Evolutionary conservation across 2,113 vertebrate genomes (phyloP).

Genomic region (Emydocephalus ijimae): DNA sequence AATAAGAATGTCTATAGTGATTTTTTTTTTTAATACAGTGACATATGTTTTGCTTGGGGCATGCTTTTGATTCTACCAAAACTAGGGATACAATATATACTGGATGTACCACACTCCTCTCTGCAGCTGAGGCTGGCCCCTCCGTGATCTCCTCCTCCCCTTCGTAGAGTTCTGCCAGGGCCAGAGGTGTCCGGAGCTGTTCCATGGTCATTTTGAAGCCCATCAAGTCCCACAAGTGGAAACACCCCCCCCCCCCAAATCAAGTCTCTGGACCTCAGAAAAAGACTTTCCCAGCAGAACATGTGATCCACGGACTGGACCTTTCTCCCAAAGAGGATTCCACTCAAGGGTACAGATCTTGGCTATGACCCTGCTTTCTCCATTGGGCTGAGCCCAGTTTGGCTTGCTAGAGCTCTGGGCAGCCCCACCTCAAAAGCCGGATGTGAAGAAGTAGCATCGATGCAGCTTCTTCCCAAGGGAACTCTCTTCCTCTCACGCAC

Average conservation of each 20-base stretch:
- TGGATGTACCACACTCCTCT: background rate
- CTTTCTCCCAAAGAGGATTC: background rate
- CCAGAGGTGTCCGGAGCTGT: background rate
- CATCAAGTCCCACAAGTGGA: accelerated
- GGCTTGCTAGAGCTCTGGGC: background rate
- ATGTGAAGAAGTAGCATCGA: background rate
- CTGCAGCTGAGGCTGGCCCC: accelerated
- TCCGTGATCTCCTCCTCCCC: background rate
- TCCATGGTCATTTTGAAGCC: background rate
- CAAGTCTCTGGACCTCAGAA: background rate
- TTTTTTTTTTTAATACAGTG: background rate
- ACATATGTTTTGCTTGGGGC: background rate
- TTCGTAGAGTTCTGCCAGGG: background rate
- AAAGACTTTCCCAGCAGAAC: background rate
- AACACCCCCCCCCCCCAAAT: too few species aligned
- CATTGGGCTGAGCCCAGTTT: background rate
- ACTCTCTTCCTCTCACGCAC: too few species aligned
- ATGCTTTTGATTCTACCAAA: background rate
- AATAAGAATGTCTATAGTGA: background rate
- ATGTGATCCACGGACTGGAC: background rate
- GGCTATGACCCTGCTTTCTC: background rate
- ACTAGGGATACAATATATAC: background rate
- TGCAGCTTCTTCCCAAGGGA: background rate
- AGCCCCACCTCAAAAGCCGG: too few species aligned
- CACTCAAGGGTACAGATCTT: background rate